A percentile compares a stretch with the other conserved stretches of the same genome.
These are phyloP conservation scores for Dipodomys spectabilis DNA, from an alignment of 2,113 vertebrate species.

Conservation along the genomic window DNA sequence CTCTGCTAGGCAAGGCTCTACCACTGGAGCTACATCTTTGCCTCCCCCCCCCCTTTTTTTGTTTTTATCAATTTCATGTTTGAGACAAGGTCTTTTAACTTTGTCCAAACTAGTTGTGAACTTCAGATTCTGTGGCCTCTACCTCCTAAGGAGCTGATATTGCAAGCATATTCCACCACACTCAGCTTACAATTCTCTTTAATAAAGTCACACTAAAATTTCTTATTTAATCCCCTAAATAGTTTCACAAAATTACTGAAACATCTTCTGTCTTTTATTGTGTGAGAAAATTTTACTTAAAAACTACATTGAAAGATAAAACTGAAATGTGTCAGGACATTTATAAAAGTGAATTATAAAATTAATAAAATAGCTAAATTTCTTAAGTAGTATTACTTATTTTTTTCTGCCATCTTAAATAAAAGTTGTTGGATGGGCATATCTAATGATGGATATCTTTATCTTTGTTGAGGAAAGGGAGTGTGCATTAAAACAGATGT, in stretches of 20 bases:
- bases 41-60: too few species aligned
- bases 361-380: not conserved
- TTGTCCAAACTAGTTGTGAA: too few species aligned
- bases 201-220: not conserved
- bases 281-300: not conserved
- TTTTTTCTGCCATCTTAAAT: not conserved
- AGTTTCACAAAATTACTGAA: not conserved
- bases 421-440: not conserved
- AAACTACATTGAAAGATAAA: not conserved
- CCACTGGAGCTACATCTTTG: too few species aligned
- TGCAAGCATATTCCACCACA: too few species aligned
- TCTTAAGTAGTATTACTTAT: not conserved
- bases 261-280: not conserved
- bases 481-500: not conserved
- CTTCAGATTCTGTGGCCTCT: too few species aligned
- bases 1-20: too few species aligned
- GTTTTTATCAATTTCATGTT: too few species aligned
- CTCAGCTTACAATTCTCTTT: not conserved
- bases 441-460: not conserved
- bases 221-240: not conserved
- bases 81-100: too few species aligned
- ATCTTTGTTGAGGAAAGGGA: not conserved
- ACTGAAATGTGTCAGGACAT: not conserved
- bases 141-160: too few species aligned
- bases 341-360: constrained; percentile 43